Percentiles rank a stretch among this genome's conserved stretches.
These are phyloP conservation scores for Ceratina japonica DNA, from an alignment of 1,140 invertebrate genomes.

Conservation along the genomic window DNA sequence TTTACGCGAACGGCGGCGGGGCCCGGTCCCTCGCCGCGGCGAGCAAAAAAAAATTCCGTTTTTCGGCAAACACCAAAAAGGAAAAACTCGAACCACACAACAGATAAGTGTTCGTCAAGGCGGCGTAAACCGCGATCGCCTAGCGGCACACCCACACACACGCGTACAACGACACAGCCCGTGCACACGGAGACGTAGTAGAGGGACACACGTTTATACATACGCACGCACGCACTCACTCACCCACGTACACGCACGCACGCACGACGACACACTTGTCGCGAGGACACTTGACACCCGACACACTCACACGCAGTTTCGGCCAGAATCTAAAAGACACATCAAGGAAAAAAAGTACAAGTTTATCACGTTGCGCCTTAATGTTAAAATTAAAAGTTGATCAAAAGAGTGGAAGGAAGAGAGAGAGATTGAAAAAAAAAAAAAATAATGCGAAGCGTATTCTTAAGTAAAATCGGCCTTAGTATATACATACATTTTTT, in stretches of 20 bases:
- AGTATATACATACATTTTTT: conserved; percentile 77
- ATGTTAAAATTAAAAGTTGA: conserved; percentile 78
- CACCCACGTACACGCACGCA: conserved; percentile 12
- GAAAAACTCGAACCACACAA: conserved; percentile 49
- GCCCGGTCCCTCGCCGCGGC: conserved; percentile 39
- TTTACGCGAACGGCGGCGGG: neutral
- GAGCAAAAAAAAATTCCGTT: conserved; percentile 70
- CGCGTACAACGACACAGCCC: conserved; percentile 52
- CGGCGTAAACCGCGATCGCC: conserved; percentile 54
- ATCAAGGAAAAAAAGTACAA: conserved; percentile 78
- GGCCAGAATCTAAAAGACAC: conserved; percentile 77
- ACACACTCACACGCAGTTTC: conserved; percentile 71
- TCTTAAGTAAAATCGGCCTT: conserved; percentile 78
- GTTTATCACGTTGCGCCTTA: conserved; percentile 78
- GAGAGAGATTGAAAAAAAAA: conserved; percentile 9
- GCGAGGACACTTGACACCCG: conserved; percentile 46
- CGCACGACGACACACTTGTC: conserved; percentile 9
- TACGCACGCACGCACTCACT: conserved; percentile 21
- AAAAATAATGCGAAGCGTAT: conserved; percentile 69
- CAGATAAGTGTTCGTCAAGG: conserved; percentile 62
- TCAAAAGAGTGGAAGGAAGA: conserved; percentile 69
- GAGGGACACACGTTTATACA: conserved; percentile 20
- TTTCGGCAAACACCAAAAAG: conserved; percentile 72
- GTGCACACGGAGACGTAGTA: conserved; percentile 30
- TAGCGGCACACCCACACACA: conserved; percentile 63